Conservation (phyloP, 1,140 invertebrate species). For the Brachionus rubens region DNA sequence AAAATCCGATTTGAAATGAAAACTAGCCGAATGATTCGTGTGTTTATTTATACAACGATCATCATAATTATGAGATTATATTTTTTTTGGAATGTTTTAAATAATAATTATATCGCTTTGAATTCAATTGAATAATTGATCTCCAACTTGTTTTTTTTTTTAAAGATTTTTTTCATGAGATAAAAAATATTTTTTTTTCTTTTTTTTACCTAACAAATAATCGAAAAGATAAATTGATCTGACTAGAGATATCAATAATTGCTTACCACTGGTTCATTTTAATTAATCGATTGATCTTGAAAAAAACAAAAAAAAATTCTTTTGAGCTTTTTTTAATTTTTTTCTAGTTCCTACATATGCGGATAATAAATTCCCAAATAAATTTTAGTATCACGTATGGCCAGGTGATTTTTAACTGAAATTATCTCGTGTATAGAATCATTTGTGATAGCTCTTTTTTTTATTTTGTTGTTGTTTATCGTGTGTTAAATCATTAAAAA, state of each 20-base stretch:
- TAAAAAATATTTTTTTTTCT: background rate
- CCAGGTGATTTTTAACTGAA: too few species aligned
- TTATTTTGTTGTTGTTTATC: too few species aligned
- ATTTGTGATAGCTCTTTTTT: too few species aligned
- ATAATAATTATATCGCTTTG: background rate
- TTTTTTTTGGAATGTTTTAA: background rate
- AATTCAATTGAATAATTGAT: slow-evolving; percentile 35
- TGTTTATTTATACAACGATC: background rate
- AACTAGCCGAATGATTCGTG: slow-evolving; percentile 5
- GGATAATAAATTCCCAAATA: too few species aligned
- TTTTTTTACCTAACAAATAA: too few species aligned
- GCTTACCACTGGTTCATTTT: slow-evolving; percentile 5
- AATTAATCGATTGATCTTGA: slow-evolving; percentile 28
- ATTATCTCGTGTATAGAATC: too few species aligned
- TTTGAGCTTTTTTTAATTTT: too few species aligned
- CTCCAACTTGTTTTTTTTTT: slow-evolving; percentile 22
- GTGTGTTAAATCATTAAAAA: too few species aligned
- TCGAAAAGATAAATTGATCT: background rate
- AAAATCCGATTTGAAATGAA: slow-evolving; percentile 6
- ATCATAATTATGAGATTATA: slow-evolving; percentile 23
- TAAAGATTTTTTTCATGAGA: background rate
- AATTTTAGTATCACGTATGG: too few species aligned
- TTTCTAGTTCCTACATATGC: too few species aligned
- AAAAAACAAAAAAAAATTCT: too few species aligned
- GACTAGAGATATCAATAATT: slow-evolving; percentile 20